Evolutionary conservation across 2,888 invertebrate species (phyloP).

Genomic region (Operophtera brumata): DNA sequence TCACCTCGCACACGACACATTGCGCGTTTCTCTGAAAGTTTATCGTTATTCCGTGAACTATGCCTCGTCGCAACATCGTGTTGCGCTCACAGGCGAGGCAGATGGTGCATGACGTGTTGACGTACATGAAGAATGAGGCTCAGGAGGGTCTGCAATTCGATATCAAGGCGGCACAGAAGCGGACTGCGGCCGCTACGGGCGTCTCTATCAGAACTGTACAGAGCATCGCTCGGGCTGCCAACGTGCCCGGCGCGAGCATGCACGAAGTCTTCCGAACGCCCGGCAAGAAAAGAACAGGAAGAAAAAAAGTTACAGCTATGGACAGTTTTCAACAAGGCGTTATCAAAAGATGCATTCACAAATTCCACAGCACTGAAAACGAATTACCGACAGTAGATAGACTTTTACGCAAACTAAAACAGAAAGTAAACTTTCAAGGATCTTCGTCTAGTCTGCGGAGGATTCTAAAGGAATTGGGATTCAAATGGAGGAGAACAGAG

Average conservation of each 20-base stretch:
- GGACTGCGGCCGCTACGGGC: constrained; percentile 26
- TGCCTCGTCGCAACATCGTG: constrained; percentile 10
- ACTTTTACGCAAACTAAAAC: constrained; percentile 2
- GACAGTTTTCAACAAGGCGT: constrained; percentile 4
- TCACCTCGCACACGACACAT: background rate
- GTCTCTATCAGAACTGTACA: constrained; percentile 22
- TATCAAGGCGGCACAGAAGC: constrained; percentile 23
- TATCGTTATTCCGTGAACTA: background rate
- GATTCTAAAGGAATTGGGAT: constrained; percentile 8
- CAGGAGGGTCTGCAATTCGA: constrained; percentile 19
- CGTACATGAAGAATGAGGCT: constrained; percentile 25
- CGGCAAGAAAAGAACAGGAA: constrained; percentile 33
- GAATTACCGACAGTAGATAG: constrained; percentile 4
- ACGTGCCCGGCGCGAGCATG: background rate
- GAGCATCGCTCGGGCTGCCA: constrained; percentile 14
- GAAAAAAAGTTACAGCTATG: constrained; percentile 34
- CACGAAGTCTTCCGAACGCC: constrained; percentile 36
- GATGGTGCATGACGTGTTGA: constrained; percentile 20
- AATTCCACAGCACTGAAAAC: constrained; percentile 12
- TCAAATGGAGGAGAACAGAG: constrained; percentile 10
- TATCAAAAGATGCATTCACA: constrained; percentile 16
- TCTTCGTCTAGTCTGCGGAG: constrained; percentile 8
- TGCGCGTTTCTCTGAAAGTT: background rate
- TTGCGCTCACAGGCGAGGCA: constrained; percentile 13
- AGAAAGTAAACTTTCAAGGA: constrained; percentile 9